Evolutionary conservation across 2,113 vertebrate species (phyloP).

Genomic region (Manacus vitellinus): DNA sequence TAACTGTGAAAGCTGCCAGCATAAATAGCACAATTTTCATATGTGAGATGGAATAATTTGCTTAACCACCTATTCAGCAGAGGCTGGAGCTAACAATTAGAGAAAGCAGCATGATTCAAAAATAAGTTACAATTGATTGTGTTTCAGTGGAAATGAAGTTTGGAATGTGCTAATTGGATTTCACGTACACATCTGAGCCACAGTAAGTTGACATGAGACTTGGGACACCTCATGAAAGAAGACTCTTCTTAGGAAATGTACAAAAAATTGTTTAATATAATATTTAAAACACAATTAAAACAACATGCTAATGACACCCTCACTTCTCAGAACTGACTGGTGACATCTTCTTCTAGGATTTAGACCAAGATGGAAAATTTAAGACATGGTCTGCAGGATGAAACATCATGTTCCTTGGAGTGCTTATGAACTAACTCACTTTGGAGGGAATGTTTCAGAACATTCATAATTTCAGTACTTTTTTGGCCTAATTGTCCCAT

Average conservation of each 20-base stretch:
- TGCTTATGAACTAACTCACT: not conserved
- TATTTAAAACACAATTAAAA: conserved; percentile 80
- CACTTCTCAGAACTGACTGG: conserved; percentile 49
- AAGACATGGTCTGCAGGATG: not conserved
- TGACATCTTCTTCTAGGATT: conserved; percentile 48
- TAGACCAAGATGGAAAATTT: not conserved
- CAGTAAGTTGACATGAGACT: conserved; percentile 74
- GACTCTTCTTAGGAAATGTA: conserved; percentile 71
- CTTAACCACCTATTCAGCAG: conserved; percentile 79
- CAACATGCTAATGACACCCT: conserved; percentile 69
- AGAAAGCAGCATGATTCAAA: conserved; percentile 77
- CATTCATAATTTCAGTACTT: not conserved
- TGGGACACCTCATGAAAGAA: conserved; percentile 66
- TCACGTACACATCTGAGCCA: conserved; percentile 70
- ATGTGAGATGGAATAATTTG: conserved; percentile 78
- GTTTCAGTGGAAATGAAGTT: conserved; percentile 86
- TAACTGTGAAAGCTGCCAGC: conserved; percentile 74
- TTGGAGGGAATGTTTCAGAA: not conserved
- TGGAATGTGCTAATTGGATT: conserved; percentile 85
- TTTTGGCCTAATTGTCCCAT: not conserved
- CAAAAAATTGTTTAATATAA: conserved; percentile 78
- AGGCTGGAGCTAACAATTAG: conserved; percentile 83
- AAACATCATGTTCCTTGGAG: not conserved
- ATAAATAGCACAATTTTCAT: conserved; percentile 83
- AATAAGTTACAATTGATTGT: conserved; percentile 89